phyloP scores from a whole-genome alignment of 1,140 invertebrate species.

The Drosophila paulistorum region DNA sequence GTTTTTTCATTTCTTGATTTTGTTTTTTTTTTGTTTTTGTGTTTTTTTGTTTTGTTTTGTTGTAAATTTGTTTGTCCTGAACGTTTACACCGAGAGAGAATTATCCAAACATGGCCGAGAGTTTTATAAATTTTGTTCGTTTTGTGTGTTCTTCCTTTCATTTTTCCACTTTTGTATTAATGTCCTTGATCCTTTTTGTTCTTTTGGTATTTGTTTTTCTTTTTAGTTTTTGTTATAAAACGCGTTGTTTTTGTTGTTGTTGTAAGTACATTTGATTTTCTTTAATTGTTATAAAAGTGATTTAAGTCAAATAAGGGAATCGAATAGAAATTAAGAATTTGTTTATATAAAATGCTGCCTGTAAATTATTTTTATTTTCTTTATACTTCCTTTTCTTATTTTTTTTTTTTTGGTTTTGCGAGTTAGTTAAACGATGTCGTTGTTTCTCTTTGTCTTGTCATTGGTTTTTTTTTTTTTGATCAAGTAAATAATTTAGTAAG shows the following conservation, averaged over 20 bases:
- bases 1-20: constrained; percentile 43
- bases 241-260: constrained; percentile 55
- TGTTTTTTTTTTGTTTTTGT: constrained; percentile 49
- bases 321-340: constrained; percentile 37
- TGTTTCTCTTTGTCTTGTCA: neutral
- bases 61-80: constrained; percentile 81
- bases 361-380: constrained; percentile 70
- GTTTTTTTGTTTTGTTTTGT: constrained; percentile 40
- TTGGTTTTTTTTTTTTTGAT: neutral
- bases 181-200: constrained; percentile 51
- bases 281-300: constrained; percentile 20
- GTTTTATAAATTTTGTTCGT: constrained; percentile 67
- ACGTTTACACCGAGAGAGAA: constrained; percentile 83
- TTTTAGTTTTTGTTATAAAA: constrained; percentile 50
- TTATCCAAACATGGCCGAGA: constrained; percentile 83
- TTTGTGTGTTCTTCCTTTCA: constrained; percentile 38
- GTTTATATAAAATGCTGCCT: constrained; percentile 74
- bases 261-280: constrained; percentile 34
- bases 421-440: constrained; percentile 9
- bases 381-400: constrained; percentile 15
- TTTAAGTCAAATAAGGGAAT: constrained; percentile 66
- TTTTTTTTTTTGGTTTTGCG: constrained; percentile 29
- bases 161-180: constrained; percentile 28
- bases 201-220: constrained; percentile 39
- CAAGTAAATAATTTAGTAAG: neutral